These are phyloP conservation scores for Lasioglossum figueresi DNA, from an alignment of 2,888 invertebrate species.

Conservation along the genomic window DNA sequence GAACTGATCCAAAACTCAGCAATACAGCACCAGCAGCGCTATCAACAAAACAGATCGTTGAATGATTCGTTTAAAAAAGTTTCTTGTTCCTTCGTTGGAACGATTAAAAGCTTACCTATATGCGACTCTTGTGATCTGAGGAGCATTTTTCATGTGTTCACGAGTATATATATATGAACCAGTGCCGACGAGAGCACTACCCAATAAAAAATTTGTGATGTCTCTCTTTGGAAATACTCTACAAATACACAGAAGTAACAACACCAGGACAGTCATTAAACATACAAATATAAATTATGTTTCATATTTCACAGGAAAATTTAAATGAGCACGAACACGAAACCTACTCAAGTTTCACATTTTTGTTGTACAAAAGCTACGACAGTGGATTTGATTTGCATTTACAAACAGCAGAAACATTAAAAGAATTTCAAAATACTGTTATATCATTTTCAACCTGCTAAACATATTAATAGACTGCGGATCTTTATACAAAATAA, in stretches of 20 bases:
- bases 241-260: conserved; percentile 76
- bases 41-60: conserved; percentile 69
- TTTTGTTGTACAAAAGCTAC: not conserved
- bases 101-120: conserved; percentile 86
- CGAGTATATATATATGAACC: conserved; percentile 93
- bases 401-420: too few species aligned
- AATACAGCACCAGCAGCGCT: conserved; percentile 90
- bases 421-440: too few species aligned
- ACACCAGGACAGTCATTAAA: not conserved
- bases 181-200: conserved; percentile 92
- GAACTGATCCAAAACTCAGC: conserved; percentile 95
- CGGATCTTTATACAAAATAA: too few species aligned
- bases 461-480: too few species aligned
- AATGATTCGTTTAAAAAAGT: not conserved
- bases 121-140: conserved; percentile 87
- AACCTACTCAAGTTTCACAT: not conserved
- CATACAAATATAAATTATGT: not conserved
- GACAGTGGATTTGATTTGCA: too few species aligned
- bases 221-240: conserved; percentile 90
- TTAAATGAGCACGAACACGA: not conserved
- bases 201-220: conserved; percentile 92
- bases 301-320: not conserved
- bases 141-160: conserved; percentile 89
- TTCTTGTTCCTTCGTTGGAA: too few species aligned
- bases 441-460: too few species aligned